Evolutionary conservation across 2,888 invertebrate species (phyloP).

Genomic region (Brassicogethes aeneus): DNA sequence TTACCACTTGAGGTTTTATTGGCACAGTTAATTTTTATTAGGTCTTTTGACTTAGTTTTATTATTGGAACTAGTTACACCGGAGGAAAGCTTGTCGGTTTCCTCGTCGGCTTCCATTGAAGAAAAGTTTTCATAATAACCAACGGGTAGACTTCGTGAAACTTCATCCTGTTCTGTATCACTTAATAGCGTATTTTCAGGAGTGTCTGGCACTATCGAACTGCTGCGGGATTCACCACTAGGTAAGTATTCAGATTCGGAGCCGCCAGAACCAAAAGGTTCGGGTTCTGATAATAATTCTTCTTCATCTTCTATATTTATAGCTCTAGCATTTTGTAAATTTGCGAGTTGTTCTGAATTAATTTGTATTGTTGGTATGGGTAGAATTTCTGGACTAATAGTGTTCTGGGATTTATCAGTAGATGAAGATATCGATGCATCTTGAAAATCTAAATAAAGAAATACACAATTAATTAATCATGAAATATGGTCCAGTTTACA

Average conservation of each 20-base stretch:
- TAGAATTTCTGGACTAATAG: slow-evolving; percentile 11
- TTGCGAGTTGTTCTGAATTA: slow-evolving; percentile 9
- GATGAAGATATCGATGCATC: too few relatives aligned
- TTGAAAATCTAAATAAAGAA: too few relatives aligned
- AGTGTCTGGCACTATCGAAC: slow-evolving; percentile 11
- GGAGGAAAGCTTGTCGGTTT: slow-evolving; percentile 4
- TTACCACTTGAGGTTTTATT: slow-evolving; percentile 8
- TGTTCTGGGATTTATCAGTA: slow-evolving; percentile 1
- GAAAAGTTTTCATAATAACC: too few relatives aligned
- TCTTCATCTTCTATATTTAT: slow-evolving; percentile 9
- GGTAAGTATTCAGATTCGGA: slow-evolving; percentile 11
- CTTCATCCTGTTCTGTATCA: slow-evolving; percentile 7
- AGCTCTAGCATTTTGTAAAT: slow-evolving; percentile 9
- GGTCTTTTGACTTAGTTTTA: slow-evolving; percentile 4
- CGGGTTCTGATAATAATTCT: slow-evolving; percentile 10
- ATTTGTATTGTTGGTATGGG: slow-evolving; percentile 9
- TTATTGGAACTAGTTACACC: slow-evolving; percentile 5
- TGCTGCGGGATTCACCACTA: slow-evolving; percentile 9
- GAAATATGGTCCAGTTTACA: too few relatives aligned
- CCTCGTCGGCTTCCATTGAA: too few relatives aligned
- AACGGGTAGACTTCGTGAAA: too few relatives aligned
- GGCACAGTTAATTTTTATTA: slow-evolving; percentile 4
- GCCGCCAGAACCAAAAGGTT: slow-evolving; percentile 11
- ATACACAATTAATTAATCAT: too few relatives aligned
- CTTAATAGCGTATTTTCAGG: slow-evolving; percentile 8